Evolutionary conservation across 2,113 vertebrate species (phyloP).

Genomic region (Danio rerio): GRCz12tu NC_133180.1:25028001-25028500

Average conservation of each 20-base stretch:
- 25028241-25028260: constrained; percentile 16
- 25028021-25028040: neutral
- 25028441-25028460: constrained; percentile 46
- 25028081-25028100: constrained; percentile 27
- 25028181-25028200: constrained; percentile 70
- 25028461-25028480: constrained; percentile 5
- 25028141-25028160: constrained; percentile 69
- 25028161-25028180: constrained; percentile 79
- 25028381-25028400: constrained; percentile 75
- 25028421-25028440: constrained; percentile 51
- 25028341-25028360: constrained; percentile 74
- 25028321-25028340: constrained; percentile 77
- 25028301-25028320: constrained; percentile 81
- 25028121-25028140: constrained; percentile 56
- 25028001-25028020: constrained; percentile 22
- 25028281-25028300: constrained; percentile 52
- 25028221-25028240: constrained; percentile 22
- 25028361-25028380: constrained; percentile 82
- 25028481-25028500: neutral
- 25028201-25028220: constrained; percentile 45
- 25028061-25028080: constrained; percentile 19
- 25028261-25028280: constrained; percentile 42
- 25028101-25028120: constrained; percentile 37
- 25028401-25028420: constrained; percentile 79
- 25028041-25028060: constrained; percentile 8